phyloP scores from a whole-genome alignment of 2,113 vertebrate species.

The Peromyscus californicus region DNA sequence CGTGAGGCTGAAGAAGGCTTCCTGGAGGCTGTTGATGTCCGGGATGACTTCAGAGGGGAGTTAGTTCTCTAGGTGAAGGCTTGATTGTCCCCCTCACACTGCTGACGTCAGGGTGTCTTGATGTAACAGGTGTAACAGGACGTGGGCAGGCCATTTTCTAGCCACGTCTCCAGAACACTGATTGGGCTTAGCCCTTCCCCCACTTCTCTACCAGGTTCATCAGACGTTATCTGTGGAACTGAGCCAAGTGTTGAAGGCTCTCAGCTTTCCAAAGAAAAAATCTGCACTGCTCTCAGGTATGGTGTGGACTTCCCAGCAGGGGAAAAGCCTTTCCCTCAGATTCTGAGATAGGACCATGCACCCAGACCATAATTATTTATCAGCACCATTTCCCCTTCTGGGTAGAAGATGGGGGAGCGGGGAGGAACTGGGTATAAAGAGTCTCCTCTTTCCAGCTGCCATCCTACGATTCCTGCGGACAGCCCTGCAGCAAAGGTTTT shows the following conservation, averaged over 20 bases:
- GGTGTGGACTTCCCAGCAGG: not conserved
- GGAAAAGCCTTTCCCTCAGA: not conserved
- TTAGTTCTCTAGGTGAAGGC: not conserved
- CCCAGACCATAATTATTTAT: not conserved
- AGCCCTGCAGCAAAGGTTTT: conserved; percentile 90
- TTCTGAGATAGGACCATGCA: not conserved
- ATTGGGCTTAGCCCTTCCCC: not conserved
- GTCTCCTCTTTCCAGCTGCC: conserved; percentile 88
- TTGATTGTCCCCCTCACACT: not conserved
- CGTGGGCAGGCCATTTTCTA: not conserved
- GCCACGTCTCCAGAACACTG: not conserved
- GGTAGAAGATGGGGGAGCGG: conserved; percentile 1
- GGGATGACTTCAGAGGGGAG: not conserved
- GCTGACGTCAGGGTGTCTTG: not conserved
- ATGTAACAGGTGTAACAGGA: not conserved
- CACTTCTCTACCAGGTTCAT: conserved; percentile 88
- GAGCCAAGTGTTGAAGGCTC: conserved; percentile 88
- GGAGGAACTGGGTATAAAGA: conserved; percentile 55
- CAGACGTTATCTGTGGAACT: conserved; percentile 91
- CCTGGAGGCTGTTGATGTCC: not conserved
- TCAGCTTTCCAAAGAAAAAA: conserved; percentile 90
- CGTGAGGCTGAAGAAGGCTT: not conserved
- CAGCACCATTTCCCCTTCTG: not conserved
- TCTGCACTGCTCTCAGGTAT: conserved; percentile 92
- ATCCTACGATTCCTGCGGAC: conserved; percentile 91